Evolutionary conservation across 2,888 invertebrate species (phyloP).

Genomic region (Chorisops tibialis): DNA sequence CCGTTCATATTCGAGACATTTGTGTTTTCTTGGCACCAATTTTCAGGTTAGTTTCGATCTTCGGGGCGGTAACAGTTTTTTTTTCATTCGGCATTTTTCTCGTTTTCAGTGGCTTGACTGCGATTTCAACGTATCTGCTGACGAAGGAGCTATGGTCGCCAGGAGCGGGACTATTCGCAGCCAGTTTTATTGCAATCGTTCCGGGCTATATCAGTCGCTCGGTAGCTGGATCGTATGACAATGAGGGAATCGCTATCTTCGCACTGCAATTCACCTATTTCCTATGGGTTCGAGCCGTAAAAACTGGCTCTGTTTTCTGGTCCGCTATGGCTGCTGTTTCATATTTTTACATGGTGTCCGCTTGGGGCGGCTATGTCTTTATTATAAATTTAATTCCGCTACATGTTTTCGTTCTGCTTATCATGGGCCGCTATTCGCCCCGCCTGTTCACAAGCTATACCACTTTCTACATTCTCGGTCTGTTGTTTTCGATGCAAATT

Average conservation of each 20-base stretch:
- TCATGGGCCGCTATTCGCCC: slow-evolving; percentile 94
- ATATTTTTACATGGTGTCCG: slow-evolving; percentile 99
- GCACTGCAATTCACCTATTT: slow-evolving; percentile 98
- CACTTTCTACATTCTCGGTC: slow-evolving; percentile 93
- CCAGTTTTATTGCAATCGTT: slow-evolving; percentile 97
- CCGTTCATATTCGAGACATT: slow-evolving; percentile 96
- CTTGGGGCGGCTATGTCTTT: slow-evolving; percentile 99
- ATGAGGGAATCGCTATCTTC: slow-evolving; percentile 99
- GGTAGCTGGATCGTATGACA: slow-evolving; percentile 99
- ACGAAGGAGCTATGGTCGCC: slow-evolving; percentile 97
- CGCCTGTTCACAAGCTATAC: slow-evolving; percentile 92
- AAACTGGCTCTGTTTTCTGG: slow-evolving; percentile 97
- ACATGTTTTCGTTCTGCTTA: slow-evolving; percentile 88
- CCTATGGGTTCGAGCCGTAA: slow-evolving; percentile 96
- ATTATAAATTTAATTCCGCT: slow-evolving; percentile 98
- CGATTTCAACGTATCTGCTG: slow-evolving; percentile 94
- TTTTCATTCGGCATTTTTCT: neutral
- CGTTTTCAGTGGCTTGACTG: slow-evolving; percentile 85
- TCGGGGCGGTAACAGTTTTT: neutral
- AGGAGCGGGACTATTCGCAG: slow-evolving; percentile 96
- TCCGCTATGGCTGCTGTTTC: slow-evolving; percentile 89
- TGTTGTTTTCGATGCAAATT: slow-evolving; percentile 96
- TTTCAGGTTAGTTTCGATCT: slow-evolving; percentile 66
- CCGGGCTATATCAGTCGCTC: slow-evolving; percentile 99
- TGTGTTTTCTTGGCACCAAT: slow-evolving; percentile 98